Percentiles rank a stretch among this genome's conserved stretches.
These are phyloP conservation scores for Rhynchophorus ferrugineus DNA, from an alignment of 1,140 invertebrate genomes.

Conservation along the genomic window DNA sequence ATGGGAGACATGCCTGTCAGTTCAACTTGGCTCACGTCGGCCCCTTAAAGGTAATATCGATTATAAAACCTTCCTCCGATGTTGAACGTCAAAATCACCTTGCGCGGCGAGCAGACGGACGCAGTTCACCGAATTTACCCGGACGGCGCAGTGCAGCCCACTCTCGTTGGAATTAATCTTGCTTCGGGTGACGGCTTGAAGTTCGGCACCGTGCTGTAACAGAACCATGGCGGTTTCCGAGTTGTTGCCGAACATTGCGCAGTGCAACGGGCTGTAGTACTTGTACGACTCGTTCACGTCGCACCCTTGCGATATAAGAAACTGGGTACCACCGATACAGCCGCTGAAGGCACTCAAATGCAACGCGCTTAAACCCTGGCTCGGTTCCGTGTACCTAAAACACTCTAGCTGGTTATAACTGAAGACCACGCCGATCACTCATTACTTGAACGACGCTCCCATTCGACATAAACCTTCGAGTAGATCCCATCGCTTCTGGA, in stretches of 20 bases:
- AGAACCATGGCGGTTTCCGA: conserved; percentile 63
- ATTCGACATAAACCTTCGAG: no score
- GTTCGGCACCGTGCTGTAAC: conserved; percentile 56
- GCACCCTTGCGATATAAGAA: conserved; percentile 58
- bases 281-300: conserved; percentile 59
- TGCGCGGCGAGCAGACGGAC: conserved; percentile 62
- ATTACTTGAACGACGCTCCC: neutral
- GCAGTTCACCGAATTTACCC: conserved; percentile 65
- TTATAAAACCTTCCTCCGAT: neutral
- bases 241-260: conserved; percentile 72
- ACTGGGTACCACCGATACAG: conserved; percentile 60
- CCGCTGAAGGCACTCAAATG: conserved; percentile 70
- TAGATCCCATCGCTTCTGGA: conserved; percentile 49
- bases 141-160: conserved; percentile 66
- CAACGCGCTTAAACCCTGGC: conserved; percentile 58
- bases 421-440: no score
- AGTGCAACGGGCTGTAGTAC: conserved; percentile 68
- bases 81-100: conserved; percentile 36
- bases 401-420: no score
- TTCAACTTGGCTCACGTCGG: conserved; percentile 60
- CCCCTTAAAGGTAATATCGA: conserved; percentile 20
- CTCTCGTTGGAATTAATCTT: conserved; percentile 62
- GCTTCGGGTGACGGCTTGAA: conserved; percentile 43
- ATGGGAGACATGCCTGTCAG: conserved; percentile 65
- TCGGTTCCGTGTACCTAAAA: conserved; percentile 53